These are phyloP conservation scores for Centropus bengalensis DNA, from an alignment of 2,113 vertebrate genomes.

Conservation along the genomic window DNA sequence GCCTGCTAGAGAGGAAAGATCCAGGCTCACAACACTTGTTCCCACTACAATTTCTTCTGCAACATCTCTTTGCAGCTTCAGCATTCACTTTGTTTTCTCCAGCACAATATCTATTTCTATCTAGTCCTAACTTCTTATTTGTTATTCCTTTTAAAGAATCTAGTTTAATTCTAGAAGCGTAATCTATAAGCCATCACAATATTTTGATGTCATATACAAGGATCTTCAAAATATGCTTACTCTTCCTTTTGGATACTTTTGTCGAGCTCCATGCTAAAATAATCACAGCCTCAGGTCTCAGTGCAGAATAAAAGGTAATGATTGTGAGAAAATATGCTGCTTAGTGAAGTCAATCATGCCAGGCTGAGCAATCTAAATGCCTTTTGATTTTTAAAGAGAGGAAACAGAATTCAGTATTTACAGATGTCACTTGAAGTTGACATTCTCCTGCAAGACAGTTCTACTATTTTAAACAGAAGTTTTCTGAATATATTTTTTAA, in stretches of 20 bases:
- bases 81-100: not conserved
- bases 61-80: not conserved
- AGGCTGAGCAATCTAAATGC: not conserved
- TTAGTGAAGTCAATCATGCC: not conserved
- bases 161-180: not conserved
- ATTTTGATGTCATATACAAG: not conserved
- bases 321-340: not conserved
- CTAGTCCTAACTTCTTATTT: not conserved
- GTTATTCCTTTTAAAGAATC: not conserved
- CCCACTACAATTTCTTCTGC: accelerated
- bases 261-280: not conserved
- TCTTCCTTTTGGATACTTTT: not conserved
- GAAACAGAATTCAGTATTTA: not conserved
- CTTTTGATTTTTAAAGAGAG: not conserved
- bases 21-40: not conserved
- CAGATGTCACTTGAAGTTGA: not conserved
- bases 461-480: not conserved
- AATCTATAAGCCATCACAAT: not conserved
- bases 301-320: not conserved
- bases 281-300: not conserved
- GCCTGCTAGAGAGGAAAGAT: not conserved
- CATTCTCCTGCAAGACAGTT: not conserved
- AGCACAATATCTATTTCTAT: not conserved
- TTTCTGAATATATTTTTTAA: not conserved
- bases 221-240: constrained; percentile 3